Evolutionary conservation across 1,140 invertebrate genomes (phyloP).

Genomic region (Trichonephila clavipes): DNA sequence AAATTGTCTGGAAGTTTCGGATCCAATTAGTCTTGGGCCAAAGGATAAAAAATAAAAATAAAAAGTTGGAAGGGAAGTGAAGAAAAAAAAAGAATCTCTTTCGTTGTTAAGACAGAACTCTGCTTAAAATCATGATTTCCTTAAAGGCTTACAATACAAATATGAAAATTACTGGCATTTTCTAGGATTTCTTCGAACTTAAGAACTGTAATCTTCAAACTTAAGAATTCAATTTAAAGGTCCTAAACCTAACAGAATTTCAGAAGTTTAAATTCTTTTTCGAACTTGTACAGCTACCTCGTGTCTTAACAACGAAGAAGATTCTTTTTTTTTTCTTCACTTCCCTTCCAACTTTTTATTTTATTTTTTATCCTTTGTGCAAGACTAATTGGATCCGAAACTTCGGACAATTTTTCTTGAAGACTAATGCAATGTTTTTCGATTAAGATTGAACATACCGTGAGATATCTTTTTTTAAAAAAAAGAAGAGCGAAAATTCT

Average conservation of each 20-base stretch:
- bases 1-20: not conserved
- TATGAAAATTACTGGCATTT: too few relatives aligned
- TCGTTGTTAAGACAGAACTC: not conserved
- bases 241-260: not conserved
- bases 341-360: not conserved
- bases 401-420: not conserved
- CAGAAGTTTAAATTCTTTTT: not conserved
- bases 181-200: too few relatives aligned
- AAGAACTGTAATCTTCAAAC: too few relatives aligned
- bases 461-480: not conserved
- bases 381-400: constrained; percentile 20
- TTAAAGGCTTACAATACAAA: too few relatives aligned
- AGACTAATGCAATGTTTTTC: not conserved
- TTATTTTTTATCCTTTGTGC: not conserved
- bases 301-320: not conserved
- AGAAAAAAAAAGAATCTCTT: not conserved
- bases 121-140: too few relatives aligned
- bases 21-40: constrained; percentile 23
- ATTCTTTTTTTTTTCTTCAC: not conserved
- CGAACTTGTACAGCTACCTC: not conserved
- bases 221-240: not conserved
- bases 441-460: not conserved
- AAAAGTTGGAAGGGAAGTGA: not conserved
- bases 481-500: too few relatives aligned
- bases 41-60: not conserved